A percentile compares a stretch with the other conserved stretches of the same genome.
Conservation (phyloP, 92 coral and sea anemone genomes). For the Porites evermanni region DNA sequence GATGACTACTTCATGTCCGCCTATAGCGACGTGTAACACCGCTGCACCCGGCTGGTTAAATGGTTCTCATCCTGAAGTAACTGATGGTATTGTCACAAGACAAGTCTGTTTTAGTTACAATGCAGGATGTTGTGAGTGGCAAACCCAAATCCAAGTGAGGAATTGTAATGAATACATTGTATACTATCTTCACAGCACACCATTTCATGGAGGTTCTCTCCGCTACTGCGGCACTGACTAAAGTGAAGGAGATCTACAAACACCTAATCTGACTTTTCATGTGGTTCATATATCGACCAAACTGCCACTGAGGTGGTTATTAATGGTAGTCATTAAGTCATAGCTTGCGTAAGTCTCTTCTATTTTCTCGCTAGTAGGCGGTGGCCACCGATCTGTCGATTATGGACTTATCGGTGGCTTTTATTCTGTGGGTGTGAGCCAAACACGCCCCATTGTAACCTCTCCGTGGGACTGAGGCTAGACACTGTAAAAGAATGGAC, state of each 20-base stretch:
- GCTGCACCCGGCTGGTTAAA: neutral
- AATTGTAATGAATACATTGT: neutral
- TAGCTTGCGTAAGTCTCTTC: too few relatives aligned
- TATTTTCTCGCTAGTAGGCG: too few relatives aligned
- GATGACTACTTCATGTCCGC: slow-evolving; percentile 6
- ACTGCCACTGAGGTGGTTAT: too few relatives aligned
- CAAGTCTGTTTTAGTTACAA: neutral
- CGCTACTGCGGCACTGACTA: slow-evolving; percentile 15
- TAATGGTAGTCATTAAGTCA: too few relatives aligned
- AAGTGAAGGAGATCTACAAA: neutral
- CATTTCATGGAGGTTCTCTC: neutral
- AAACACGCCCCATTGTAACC: too few relatives aligned
- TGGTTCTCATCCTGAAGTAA: neutral
- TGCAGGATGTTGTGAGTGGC: neutral
- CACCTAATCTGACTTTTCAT: neutral
- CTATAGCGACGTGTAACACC: neutral
- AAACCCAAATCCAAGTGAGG: neutral
- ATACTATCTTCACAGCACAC: neutral
- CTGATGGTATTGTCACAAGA: neutral
- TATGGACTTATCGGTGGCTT: too few relatives aligned
- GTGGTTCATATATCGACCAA: neutral
- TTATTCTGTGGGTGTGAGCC: too few relatives aligned
- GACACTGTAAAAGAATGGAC: too few relatives aligned
- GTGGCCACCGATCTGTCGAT: too few relatives aligned
- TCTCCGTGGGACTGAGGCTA: too few relatives aligned